Evolutionary conservation across 2,888 invertebrate species (phyloP).

Genomic region (Panzeria rudis): DNA sequence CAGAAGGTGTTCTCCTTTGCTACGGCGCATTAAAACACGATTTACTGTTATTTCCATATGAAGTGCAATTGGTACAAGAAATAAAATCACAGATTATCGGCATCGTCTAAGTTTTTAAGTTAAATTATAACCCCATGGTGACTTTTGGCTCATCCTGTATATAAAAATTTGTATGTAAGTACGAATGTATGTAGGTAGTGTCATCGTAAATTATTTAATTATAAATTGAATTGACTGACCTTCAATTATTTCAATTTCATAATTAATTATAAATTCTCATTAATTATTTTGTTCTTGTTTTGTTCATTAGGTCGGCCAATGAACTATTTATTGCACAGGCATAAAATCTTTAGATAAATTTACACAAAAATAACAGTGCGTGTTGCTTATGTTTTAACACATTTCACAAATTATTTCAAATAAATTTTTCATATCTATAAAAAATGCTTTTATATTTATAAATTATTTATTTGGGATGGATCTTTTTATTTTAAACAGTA

Average conservation of each 20-base stretch:
- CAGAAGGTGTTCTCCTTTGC: too few relatives aligned
- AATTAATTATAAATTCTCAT: conserved; percentile 33
- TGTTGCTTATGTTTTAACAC: background rate
- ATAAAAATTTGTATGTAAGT: too few relatives aligned
- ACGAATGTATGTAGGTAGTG: background rate
- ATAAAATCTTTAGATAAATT: conserved; percentile 12
- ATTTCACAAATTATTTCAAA: background rate
- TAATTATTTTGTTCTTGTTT: conserved; percentile 34
- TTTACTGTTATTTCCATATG: too few relatives aligned
- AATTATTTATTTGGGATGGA: background rate
- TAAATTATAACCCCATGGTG: too few relatives aligned
- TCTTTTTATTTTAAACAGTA: conserved; percentile 13
- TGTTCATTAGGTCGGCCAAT: conserved; percentile 66
- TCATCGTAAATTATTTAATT: background rate
- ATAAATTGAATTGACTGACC: conserved; percentile 55
- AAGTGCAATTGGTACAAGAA: too few relatives aligned
- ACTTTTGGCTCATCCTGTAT: too few relatives aligned
- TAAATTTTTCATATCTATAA: background rate
- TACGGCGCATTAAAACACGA: too few relatives aligned
- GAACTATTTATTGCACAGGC: conserved; percentile 59
- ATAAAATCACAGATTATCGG: too few relatives aligned
- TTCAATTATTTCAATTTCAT: conserved; percentile 60
- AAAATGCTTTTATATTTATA: background rate
- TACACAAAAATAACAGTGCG: background rate
- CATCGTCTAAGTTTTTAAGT: too few relatives aligned